phyloP scores from a whole-genome alignment of 2,113 vertebrate genomes.

The Suncus etruscus region DNA sequence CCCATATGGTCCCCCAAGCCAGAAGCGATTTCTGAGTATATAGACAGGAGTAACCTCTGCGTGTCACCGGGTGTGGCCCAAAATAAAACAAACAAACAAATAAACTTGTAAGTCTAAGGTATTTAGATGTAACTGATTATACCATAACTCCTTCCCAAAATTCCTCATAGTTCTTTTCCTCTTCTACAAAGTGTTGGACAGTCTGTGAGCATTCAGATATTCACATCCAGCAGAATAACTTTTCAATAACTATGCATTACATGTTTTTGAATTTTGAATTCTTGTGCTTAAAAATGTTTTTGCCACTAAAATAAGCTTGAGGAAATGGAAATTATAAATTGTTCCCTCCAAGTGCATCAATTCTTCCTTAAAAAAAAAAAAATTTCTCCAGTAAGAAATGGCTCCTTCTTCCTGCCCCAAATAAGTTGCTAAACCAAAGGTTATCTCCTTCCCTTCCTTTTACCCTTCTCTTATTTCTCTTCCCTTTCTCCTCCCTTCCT shows the following conservation, averaged over 20 bases:
- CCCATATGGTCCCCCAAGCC: too few species aligned
- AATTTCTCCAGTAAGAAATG: background rate
- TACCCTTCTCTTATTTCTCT: background rate
- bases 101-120: constrained; percentile 12
- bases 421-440: background rate
- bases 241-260: constrained; percentile 36
- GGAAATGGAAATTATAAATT: background rate
- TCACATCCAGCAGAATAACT: constrained; percentile 52
- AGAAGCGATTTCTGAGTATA: too few species aligned
- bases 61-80: too few species aligned
- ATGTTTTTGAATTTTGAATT: constrained; percentile 35
- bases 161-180: background rate
- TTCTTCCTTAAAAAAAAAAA: background rate
- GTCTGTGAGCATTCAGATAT: constrained; percentile 26
- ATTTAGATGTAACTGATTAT: constrained; percentile 15
- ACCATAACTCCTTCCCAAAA: background rate
- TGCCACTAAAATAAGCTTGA: background rate
- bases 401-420: background rate
- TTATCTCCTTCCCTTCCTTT: background rate
- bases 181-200: background rate
- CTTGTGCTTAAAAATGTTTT: background rate
- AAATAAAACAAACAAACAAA: too few species aligned
- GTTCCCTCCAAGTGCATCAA: background rate
- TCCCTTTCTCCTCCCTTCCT: too few species aligned
- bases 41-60: too few species aligned